Base-by-base conservation (phyloP, 2,113 vertebrate genomes). In the Hyla sarda region DNA sequence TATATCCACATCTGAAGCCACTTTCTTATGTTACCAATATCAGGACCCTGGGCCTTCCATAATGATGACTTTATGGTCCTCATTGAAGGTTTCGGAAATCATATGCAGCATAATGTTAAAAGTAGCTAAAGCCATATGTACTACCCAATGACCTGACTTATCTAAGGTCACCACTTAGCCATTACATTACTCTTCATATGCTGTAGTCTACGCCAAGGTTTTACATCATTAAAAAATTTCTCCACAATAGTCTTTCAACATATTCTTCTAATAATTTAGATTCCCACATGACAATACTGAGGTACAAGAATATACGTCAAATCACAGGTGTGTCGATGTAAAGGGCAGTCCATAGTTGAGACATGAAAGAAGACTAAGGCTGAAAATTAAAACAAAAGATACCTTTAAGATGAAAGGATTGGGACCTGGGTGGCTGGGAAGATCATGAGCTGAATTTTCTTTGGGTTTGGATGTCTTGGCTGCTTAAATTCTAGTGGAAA, bases 391-490 rank as follows among this genome's bases (percentile, higher is more conserved):
- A 52, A 52, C 17, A 52, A 52, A 82, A 50, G 19, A 34, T 19
- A 28, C n/a, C 14, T 23, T 23, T 25, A 65, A 16, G 30, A 65
- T 0, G 11, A 23, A 23, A 69, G 16, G 14, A 58, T 23, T 6
- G 50, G 45, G 48, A 73, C 37, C 48, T 48, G 77, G 37, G 25
- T 81, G 77, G 62, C 76, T 86, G 76, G 77, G 65, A 56, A 81
- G 50, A 56, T 47, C 30, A 58, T 80, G 77, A 86, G 62, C 84
- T 79, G 62, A 80, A 71, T 78, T 50, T 28, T 60, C 80, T 48
- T 81, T 81, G 47, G 69, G 25, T n/a, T 79, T 80, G 84, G 76
- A 80, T 72, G 76, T 86, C 67, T 80, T 60, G 65, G 52, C n/a
- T 86, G 77, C 56, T 52, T 41, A 72, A 50, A 28, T 69, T 56